Conservation (phyloP, 2,113 vertebrate species). For the Penelope pileata region DNA sequence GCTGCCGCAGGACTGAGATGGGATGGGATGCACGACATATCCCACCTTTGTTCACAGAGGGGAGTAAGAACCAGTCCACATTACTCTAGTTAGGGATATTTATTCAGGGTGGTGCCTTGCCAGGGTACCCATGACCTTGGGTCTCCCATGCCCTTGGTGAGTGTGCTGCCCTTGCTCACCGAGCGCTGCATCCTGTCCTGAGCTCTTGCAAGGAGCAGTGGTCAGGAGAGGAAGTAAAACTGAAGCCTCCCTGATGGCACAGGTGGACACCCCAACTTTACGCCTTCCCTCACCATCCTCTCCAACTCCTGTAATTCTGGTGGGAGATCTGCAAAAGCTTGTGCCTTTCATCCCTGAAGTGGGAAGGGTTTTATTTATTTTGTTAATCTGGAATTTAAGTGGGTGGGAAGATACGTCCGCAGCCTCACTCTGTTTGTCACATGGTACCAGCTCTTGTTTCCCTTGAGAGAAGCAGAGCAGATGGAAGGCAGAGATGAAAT, state of each 20-base stretch:
- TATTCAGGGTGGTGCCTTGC: neutral
- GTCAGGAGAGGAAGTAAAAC: neutral
- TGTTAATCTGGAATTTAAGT: slow-evolving; percentile 49
- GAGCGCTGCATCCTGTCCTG: neutral
- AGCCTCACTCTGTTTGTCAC: neutral
- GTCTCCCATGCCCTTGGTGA: neutral
- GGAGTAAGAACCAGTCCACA: neutral
- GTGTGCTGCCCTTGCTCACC: neutral
- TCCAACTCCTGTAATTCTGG: neutral
- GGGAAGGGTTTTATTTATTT: slow-evolving; percentile 50
- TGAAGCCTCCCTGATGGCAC: neutral
- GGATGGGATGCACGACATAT: neutral
- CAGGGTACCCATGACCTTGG: neutral
- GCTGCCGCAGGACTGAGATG: neutral
- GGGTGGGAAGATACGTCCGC: slow-evolving; percentile 39
- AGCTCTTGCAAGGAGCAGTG: neutral
- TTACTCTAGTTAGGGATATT: neutral
- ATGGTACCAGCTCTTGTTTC: neutral
- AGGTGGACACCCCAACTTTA: neutral
- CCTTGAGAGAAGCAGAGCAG: slow-evolving; percentile 52
- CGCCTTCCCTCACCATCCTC: neutral
- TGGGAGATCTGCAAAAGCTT: neutral
- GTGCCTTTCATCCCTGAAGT: slow-evolving; percentile 25
- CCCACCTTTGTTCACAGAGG: neutral
- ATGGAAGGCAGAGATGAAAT: slow-evolving; percentile 65